Conservation (phyloP, 2,888 invertebrate species). For the Sericinus montela region DNA sequence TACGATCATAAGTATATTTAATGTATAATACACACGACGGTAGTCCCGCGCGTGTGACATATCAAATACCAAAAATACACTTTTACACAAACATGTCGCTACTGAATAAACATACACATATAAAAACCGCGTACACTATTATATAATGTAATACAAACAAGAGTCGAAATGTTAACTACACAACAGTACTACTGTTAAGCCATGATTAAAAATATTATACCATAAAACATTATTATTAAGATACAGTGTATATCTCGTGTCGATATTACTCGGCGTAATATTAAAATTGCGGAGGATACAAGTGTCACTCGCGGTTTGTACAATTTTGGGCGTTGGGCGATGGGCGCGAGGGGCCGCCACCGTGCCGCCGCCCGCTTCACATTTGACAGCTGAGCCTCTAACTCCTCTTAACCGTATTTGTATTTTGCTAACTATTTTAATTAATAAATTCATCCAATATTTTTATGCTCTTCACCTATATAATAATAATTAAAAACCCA, state of each 20-base stretch:
- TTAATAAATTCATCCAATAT: slow-evolving; percentile 80
- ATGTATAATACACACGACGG: slow-evolving; percentile 33
- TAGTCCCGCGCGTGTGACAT: slow-evolving; percentile 40
- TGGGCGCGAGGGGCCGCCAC: slow-evolving; percentile 18
- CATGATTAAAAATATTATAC: slow-evolving; percentile 74
- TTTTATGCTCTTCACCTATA: slow-evolving; percentile 74
- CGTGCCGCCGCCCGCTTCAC: slow-evolving; percentile 37
- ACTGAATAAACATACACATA: slow-evolving; percentile 79
- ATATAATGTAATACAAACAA: slow-evolving; percentile 77
- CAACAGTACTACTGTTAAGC: slow-evolving; percentile 77
- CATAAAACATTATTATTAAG: slow-evolving; percentile 66
- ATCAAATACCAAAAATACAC: slow-evolving; percentile 73
- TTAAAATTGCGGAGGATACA: slow-evolving; percentile 54
- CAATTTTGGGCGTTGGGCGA: slow-evolving; percentile 7
- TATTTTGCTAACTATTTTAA: slow-evolving; percentile 80
- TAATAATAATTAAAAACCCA: slow-evolving; percentile 79
- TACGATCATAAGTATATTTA: slow-evolving; percentile 77
- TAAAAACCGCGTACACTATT: slow-evolving; percentile 76
- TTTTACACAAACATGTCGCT: slow-evolving; percentile 74
- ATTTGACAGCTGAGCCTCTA: slow-evolving; percentile 75
- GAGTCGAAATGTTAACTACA: slow-evolving; percentile 75
- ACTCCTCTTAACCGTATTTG: slow-evolving; percentile 76
- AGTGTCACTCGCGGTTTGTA: slow-evolving; percentile 14
- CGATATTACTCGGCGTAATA: slow-evolving; percentile 63
- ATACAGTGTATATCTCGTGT: slow-evolving; percentile 65